Base-by-base conservation (phyloP, 2,113 vertebrate genomes). In the Laterallus jamaicensis region DNA sequence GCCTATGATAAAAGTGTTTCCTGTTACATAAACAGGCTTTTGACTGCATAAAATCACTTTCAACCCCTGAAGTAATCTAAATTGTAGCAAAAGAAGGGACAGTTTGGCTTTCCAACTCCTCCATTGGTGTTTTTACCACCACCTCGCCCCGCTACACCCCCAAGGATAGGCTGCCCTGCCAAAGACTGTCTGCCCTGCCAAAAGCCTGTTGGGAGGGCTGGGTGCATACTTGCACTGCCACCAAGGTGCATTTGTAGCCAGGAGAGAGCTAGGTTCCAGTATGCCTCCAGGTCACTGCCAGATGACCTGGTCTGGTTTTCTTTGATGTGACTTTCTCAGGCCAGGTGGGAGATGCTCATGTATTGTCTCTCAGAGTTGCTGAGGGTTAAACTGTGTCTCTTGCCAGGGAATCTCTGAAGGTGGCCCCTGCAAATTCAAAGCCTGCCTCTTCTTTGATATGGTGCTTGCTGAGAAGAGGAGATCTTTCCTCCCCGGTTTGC, bases 171-270 rank as follows among this genome's bases (percentile, higher is more conserved):
- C 21, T 67, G 35, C 6, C 3, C 47, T 47, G 58, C 35, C 3
- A 0, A 50, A 75, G 83, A 47, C 13, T 0, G 32, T 22, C 21
- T 67, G 40, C 5, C 3, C 47, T 47, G 52, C 37, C 2, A 0
- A 50, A 75, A 87, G 47, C 29, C 42, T 2, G 0, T 9, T 9
- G 47, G 12, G 62, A 64, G 56, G 35, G n/a, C 68, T 50, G 31
- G 39, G 55, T 75, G 11, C 7, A 6, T 26, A 4, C 8, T 14
- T 66, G 22, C 4, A 1, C 24, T 1, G 1, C 67, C 1, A 3
- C 16, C 0, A 0, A 44, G 35, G 44, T 39, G 4, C 17, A 9
- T 17, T 9, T 12, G 22, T 14, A 55, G 31, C 50, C 69, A 28
- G 24, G 26, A 73, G 54, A 78, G 42, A 35, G 50, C 25, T 19